A percentile compares a stretch with the other conserved stretches of the same genome.
phyloP scores from a whole-genome alignment of 2,797 vertebrate genomes.

The Enteromius afrohamiltoni region DNA sequence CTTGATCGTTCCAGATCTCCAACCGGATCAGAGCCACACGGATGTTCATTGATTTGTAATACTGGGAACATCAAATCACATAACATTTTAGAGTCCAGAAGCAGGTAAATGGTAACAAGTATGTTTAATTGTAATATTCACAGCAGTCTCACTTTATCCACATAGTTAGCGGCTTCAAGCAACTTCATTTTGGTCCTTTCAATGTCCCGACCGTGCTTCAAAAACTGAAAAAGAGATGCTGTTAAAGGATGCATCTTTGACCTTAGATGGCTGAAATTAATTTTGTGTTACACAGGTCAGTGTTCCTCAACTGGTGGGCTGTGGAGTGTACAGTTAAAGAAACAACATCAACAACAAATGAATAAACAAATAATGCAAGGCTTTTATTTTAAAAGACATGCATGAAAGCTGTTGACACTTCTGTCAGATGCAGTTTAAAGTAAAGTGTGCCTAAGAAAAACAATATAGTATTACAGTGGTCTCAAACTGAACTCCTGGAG shows the following conservation, averaged over 20 bases:
- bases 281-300: background rate
- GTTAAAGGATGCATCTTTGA: conserved; percentile 16
- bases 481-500: too few relatives aligned
- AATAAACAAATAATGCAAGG: too few relatives aligned
- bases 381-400: too few relatives aligned
- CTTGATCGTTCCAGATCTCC: conserved; percentile 88
- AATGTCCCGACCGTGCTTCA: conserved; percentile 79
- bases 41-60: conserved; percentile 90
- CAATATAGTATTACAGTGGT: too few relatives aligned
- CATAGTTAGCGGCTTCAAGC: conserved; percentile 91
- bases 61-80: conserved; percentile 73
- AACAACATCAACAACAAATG: too few relatives aligned
- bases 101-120: background rate
- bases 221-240: conserved; percentile 78
- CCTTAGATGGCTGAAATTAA: conserved; percentile 14
- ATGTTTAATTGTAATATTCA: conserved; percentile 1
- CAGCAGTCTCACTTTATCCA: conserved; percentile 87
- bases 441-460: too few relatives aligned
- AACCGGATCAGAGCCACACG: conserved; percentile 91
- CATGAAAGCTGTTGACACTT: too few relatives aligned
- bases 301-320: background rate
- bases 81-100: background rate
- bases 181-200: conserved; percentile 85
- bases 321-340: too few relatives aligned
- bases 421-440: too few relatives aligned